Evolutionary conservation across 2,797 vertebrate genomes (phyloP), one percentile per base, ranked within the genome.

Genomic region (Triplophysa bombifrons): DNA sequence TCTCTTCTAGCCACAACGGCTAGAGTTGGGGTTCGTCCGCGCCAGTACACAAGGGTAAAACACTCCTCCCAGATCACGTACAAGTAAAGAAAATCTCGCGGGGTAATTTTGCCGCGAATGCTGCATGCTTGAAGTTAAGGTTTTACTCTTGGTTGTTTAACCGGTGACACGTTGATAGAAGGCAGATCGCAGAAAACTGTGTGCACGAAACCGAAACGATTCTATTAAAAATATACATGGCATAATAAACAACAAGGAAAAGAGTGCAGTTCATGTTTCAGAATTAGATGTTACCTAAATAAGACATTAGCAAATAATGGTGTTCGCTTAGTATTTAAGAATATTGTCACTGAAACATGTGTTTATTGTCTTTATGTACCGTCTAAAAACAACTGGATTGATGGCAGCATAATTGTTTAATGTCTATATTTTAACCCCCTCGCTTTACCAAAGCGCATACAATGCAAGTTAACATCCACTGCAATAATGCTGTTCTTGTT

Each of bases 61-160:
- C 48, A 60, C 85, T 81, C 83, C 86, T 81, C 88, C 48, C 46
- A 20, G 14, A 34, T 44, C 30, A n/a, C 16, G 63, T 65, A 58
- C 12, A 22, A 27, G 84, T 84, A 70, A 10, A 74, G 74, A 83
- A 92, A 93, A 76, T 92, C 93, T 93, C 92, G 92, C 92, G 92
- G 87, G 87, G 85, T 73, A 74, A 46, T 56, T 84, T 92, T 88
- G 87, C 92, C 93, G 93, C 93, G 91, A 93, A 93, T 14, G 27
- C 68, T 72, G 4, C 60, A 74, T 0, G 67, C 38, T 50, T 17
- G 66, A 19, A 30, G 55, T 64, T 2, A 50, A 17, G 50, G 48
- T 53, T 71, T 30, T 84, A 87, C 82, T 88, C 89, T 74, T 50
- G 34, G 14, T 73, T 12, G 30, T 30, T 78, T 20, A 48, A 22